Evolutionary conservation across 1,140 invertebrate genomes (phyloP).

Genomic region (Bombus waltoni): DNA sequence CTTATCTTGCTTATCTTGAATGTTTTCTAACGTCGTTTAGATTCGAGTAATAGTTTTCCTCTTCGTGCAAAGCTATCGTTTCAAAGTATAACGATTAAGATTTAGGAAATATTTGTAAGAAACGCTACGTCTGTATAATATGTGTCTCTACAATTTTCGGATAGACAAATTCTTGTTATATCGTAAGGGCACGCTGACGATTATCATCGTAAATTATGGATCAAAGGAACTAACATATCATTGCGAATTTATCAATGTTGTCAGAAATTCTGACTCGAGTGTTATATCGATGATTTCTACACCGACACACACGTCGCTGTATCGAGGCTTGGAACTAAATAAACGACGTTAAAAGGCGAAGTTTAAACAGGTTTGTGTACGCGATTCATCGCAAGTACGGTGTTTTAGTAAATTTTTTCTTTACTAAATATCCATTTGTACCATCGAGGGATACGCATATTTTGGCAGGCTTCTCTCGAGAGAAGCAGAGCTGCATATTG

Average conservation of each 20-base stretch:
- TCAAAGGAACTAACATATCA: not conserved
- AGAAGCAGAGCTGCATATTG: not conserved
- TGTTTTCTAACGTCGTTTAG: constrained; percentile 12
- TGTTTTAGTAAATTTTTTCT: not conserved
- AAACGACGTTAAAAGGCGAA: too few relatives aligned
- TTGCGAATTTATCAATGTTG: not conserved
- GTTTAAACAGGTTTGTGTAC: too few relatives aligned
- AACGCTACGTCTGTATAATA: not conserved
- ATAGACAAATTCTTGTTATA: not conserved
- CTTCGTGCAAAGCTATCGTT: constrained; percentile 25
- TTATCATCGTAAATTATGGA: not conserved
- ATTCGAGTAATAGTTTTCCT: constrained; percentile 25
- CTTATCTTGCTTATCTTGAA: constrained; percentile 39
- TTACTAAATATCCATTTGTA: not conserved
- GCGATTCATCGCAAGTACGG: not conserved
- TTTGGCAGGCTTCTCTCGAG: not conserved
- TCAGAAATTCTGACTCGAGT: not conserved
- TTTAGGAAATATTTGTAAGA: not conserved
- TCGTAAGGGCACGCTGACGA: not conserved
- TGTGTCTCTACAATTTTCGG: not conserved
- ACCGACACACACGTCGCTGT: not conserved
- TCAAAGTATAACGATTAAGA: not conserved
- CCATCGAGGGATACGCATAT: not conserved
- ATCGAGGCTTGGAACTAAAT: too few relatives aligned
- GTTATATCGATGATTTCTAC: not conserved